phyloP scores from a whole-genome alignment of 2,888 invertebrate species.

The Pollenia amentaria region DNA sequence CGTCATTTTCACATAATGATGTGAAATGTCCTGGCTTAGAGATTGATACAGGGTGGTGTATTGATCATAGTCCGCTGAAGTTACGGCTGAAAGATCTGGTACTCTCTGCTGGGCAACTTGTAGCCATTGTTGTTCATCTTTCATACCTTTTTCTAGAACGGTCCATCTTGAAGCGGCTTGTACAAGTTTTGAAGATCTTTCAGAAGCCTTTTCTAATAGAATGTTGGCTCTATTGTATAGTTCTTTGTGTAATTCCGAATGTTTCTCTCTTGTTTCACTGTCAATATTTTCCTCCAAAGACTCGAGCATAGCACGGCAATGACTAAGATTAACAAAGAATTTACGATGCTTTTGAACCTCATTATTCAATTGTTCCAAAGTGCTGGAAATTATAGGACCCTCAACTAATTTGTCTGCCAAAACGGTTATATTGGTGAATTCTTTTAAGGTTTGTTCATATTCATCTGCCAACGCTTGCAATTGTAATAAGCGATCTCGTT shows the following conservation, averaged over 20 bases:
- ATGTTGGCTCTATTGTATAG: constrained; percentile 91
- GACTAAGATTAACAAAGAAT: constrained; percentile 94
- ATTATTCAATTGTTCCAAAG: constrained; percentile 92
- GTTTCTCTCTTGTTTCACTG: constrained; percentile 90
- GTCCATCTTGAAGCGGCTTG: constrained; percentile 94
- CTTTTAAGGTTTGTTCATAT: constrained; percentile 94
- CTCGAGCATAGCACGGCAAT: constrained; percentile 93
- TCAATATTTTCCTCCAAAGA: constrained; percentile 94
- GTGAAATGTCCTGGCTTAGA: constrained; percentile 90
- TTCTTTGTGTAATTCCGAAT: constrained; percentile 90
- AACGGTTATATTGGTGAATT: constrained; percentile 93
- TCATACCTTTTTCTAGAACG: constrained; percentile 91
- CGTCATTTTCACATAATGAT: constrained; percentile 91
- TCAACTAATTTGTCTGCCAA: constrained; percentile 93
- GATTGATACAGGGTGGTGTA: constrained; percentile 93
- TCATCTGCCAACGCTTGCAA: constrained; percentile 92
- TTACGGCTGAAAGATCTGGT: constrained; percentile 92
- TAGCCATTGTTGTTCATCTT: constrained; percentile 93
- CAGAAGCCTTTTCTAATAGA: constrained; percentile 92
- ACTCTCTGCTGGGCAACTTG: constrained; percentile 93
- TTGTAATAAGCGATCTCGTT: constrained; percentile 91
- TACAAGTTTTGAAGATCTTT: constrained; percentile 92
- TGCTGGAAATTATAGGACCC: constrained; percentile 90
- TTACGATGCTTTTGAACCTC: constrained; percentile 95
- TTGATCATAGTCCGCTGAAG: constrained; percentile 93